Evolutionary conservation across 2,888 invertebrate species (phyloP).

Genomic region (Caenorhabditis sulstoni): DNA sequence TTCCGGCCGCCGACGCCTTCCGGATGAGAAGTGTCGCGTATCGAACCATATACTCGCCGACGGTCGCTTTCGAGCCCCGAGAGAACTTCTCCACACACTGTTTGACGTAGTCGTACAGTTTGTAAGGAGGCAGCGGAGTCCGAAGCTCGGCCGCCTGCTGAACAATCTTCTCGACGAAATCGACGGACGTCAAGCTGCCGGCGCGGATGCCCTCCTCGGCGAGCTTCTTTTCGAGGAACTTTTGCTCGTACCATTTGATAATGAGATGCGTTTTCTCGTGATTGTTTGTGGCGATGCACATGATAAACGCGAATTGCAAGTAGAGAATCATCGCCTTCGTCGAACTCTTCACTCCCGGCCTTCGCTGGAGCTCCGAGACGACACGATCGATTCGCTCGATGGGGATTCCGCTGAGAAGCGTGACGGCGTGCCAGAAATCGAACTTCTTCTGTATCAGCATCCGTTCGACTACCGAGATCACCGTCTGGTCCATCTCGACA

Average conservation of each 20-base stretch:
- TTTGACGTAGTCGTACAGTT: conserved; percentile 44
- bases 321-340: conserved; percentile 58
- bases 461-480: conserved; percentile 44
- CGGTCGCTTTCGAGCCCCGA: conserved; percentile 3
- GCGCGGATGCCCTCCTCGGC: conserved; percentile 49
- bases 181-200: background rate
- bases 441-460: conserved; percentile 57
- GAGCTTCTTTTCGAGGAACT: conserved; percentile 44
- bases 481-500: conserved; percentile 26
- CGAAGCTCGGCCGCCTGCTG: conserved; percentile 37
- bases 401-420: conserved; percentile 49
- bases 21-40: conserved; percentile 44
- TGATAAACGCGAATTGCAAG: conserved; percentile 52
- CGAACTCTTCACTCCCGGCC: conserved; percentile 30
- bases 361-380: conserved; percentile 16
- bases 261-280: conserved; percentile 22
- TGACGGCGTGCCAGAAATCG: conserved; percentile 58
- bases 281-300: conserved; percentile 30
- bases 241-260: conserved; percentile 35
- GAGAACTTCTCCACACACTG: conserved; percentile 30
- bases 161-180: conserved; percentile 44
- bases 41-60: conserved; percentile 51
- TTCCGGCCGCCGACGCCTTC: conserved; percentile 49
- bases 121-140: conserved; percentile 25
- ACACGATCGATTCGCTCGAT: conserved; percentile 14